These are phyloP conservation scores for Scaptomyza pallida DNA, from an alignment of 1,140 invertebrate species.

Conservation along the genomic window DNA sequence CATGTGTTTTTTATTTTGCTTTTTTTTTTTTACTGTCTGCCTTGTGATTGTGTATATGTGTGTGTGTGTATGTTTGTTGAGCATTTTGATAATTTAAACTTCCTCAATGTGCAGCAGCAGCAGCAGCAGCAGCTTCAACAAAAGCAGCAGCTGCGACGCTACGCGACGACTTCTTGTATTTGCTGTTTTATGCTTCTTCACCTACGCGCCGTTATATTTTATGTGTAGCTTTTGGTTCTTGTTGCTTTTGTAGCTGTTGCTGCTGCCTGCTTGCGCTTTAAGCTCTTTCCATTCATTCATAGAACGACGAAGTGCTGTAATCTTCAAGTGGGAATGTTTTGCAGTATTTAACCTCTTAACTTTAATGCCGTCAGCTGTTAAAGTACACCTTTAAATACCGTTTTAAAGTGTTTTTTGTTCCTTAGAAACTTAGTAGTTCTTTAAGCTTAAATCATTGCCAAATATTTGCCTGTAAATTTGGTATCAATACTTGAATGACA, in stretches of 20 bases:
- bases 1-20: constrained; percentile 78
- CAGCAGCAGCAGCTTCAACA: too few relatives aligned
- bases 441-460: too few relatives aligned
- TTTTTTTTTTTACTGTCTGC: constrained; percentile 44
- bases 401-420: too few relatives aligned
- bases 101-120: constrained; percentile 50
- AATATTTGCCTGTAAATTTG: too few relatives aligned
- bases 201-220: constrained; percentile 39
- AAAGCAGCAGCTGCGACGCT: constrained; percentile 21
- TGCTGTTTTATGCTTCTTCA: constrained; percentile 37
- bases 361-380: too few relatives aligned
- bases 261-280: constrained; percentile 37
- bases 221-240: constrained; percentile 31
- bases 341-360: too few relatives aligned
- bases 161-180: constrained; percentile 30
- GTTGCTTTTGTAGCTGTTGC: constrained; percentile 9
- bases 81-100: constrained; percentile 74
- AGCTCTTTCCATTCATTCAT: constrained; percentile 42
- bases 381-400: too few relatives aligned
- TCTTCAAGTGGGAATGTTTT: constrained; percentile 47
- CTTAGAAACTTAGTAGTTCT: too few relatives aligned
- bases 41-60: constrained; percentile 11
- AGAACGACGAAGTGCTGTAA: neutral
- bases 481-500: too few relatives aligned
- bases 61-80: constrained; percentile 45